Evolutionary conservation across 2,797 vertebrate species (phyloP).

Genomic region (Parambassis ranga): DNA sequence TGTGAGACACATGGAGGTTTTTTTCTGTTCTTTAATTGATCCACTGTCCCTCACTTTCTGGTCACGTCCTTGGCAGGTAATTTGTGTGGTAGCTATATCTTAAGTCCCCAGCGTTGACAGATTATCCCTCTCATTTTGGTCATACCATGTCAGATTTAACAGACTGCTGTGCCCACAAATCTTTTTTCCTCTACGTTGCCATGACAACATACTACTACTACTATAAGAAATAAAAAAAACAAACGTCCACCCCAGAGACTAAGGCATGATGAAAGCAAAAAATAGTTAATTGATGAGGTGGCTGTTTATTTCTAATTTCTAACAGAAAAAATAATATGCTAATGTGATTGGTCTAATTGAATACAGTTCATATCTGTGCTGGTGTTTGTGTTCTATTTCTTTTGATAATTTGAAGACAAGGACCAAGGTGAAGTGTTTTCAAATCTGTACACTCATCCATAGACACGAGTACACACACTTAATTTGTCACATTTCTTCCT

Average conservation of each 20-base stretch:
- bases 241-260: not conserved
- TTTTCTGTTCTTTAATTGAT: not conserved
- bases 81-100: slow-evolving; percentile 21
- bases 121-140: slow-evolving; percentile 48
- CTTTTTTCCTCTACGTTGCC: slow-evolving; percentile 50
- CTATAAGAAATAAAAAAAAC: not conserved
- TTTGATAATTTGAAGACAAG: not conserved
- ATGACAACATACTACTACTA: slow-evolving; percentile 43
- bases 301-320: not conserved
- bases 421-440: not conserved
- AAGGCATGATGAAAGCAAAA: not conserved
- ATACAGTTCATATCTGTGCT: no score
- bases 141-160: slow-evolving; percentile 41
- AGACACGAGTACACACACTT: not conserved
- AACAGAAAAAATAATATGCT: not conserved
- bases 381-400: not conserved
- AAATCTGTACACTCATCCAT: not conserved
- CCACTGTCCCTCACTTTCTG: not conserved
- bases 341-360: no score
- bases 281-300: not conserved
- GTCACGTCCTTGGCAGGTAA: slow-evolving; percentile 1
- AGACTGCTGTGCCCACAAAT: slow-evolving; percentile 47
- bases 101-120: slow-evolving; percentile 13
- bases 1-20: not conserved
- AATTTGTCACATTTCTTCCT: not conserved